phyloP scores from a whole-genome alignment of 2,888 invertebrate genomes.

The Polydrusus cervinus region DNA sequence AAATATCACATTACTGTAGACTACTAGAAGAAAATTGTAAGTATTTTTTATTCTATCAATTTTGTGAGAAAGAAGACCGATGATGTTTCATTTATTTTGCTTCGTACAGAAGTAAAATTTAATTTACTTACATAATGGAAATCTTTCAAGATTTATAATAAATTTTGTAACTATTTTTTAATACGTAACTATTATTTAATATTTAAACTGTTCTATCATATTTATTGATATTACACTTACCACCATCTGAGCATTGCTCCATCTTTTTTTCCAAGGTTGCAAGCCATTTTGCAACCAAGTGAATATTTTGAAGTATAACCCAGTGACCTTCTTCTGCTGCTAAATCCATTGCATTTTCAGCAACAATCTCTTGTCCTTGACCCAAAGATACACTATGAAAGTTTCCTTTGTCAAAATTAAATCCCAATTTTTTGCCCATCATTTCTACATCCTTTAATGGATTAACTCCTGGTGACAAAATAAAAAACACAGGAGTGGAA shows the following conservation, averaged over 20 bases:
- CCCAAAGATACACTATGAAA: conserved; percentile 96
- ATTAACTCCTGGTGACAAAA: conserved; percentile 95
- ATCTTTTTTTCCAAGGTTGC: conserved; percentile 91
- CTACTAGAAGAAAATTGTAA: no score
- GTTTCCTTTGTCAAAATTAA: conserved; percentile 84
- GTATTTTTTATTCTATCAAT: no score
- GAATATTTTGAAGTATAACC: conserved; percentile 95
- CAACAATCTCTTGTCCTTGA: conserved; percentile 95
- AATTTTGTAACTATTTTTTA: no score
- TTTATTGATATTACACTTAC: conserved; percentile 61
- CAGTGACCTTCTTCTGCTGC: conserved; percentile 88
- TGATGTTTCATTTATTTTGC: neutral
- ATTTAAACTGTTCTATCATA: no score
- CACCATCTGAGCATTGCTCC: conserved; percentile 84
- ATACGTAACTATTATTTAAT: no score
- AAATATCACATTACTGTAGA: no score
- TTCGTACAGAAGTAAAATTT: no score
- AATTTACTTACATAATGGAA: no score
- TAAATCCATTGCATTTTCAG: conserved; percentile 88
- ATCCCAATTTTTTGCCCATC: conserved; percentile 86
- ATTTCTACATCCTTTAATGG: conserved; percentile 94
- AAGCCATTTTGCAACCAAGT: conserved; percentile 93
- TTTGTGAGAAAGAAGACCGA: no score
- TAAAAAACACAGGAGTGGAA: conserved; percentile 93
- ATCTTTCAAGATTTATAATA: no score